A percentile compares a stretch with the other conserved stretches of the same genome.
Conservation (phyloP, 2,113 vertebrate species). For the Gracilinanus agilis region DNA sequence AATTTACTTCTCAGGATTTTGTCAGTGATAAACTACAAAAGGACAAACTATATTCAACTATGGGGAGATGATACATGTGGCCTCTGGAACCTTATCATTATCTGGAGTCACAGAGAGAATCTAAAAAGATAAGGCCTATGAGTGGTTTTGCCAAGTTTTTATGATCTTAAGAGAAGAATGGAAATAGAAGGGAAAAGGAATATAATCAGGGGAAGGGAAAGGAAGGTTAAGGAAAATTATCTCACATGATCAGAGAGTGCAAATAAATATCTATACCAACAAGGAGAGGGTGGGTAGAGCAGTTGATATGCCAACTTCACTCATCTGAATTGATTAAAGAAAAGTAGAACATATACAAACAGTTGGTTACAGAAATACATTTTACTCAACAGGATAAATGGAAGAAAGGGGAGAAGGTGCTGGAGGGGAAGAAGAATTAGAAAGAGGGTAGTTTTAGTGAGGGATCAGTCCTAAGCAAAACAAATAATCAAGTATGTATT, state of each 20-base stretch:
- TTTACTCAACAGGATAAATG: background rate
- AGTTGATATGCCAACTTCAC: background rate
- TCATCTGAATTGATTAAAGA: background rate
- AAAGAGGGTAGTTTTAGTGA: background rate
- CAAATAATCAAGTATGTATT: background rate
- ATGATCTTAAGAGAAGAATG: background rate
- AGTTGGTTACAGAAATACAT: background rate
- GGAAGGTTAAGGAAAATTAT: background rate
- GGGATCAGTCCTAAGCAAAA: background rate
- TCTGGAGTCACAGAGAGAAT: background rate
- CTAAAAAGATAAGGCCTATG: background rate
- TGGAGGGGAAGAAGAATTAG: background rate
- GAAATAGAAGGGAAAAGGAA: background rate
- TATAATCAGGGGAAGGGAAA: background rate
- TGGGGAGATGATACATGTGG: background rate
- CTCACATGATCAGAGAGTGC: background rate
- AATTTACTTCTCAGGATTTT: background rate
- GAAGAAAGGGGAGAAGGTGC: background rate
- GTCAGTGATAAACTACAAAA: background rate
- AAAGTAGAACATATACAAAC: background rate
- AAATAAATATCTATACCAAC: background rate
- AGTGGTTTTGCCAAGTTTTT: background rate
- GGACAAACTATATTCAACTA: background rate
- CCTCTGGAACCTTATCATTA: background rate
- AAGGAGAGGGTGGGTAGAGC: background rate